Conservation (phyloP, 2,113 vertebrate species). For the Campylomormyrus tamandua region DNA sequence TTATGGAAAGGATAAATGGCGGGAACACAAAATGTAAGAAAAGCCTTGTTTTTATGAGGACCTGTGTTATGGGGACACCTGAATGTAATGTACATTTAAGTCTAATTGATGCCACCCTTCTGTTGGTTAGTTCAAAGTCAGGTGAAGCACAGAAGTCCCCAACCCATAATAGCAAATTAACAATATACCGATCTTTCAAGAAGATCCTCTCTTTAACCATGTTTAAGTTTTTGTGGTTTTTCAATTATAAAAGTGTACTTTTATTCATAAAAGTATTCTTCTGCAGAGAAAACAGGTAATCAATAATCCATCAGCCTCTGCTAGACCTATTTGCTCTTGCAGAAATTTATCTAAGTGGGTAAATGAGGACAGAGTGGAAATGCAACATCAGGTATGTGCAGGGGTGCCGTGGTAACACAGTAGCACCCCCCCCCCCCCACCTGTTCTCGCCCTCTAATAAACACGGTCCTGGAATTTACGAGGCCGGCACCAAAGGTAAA, state of each 20-base stretch:
- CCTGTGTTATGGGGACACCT: not conserved
- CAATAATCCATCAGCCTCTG: constrained; percentile 45
- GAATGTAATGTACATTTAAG: not conserved
- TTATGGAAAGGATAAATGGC: not conserved
- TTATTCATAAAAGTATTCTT: not conserved
- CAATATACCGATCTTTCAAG: not conserved
- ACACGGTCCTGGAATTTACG: too few relatives aligned
- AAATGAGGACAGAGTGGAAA: constrained; percentile 39
- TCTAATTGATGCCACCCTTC: not conserved
- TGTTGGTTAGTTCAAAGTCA: not conserved
- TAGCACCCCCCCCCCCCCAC: too few relatives aligned
- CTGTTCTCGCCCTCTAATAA: too few relatives aligned
- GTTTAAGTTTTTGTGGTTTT: not conserved
- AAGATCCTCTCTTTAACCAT: not conserved
- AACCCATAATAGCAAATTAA: not conserved
- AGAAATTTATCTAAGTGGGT: constrained; percentile 54
- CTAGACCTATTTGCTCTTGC: constrained; percentile 44
- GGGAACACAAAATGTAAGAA: not conserved
- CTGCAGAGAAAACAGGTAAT: constrained; percentile 27
- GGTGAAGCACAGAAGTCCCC: not conserved
- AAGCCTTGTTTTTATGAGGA: not conserved
- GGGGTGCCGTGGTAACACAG: constrained; percentile 34
- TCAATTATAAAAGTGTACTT: not conserved
- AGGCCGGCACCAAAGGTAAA: too few relatives aligned
- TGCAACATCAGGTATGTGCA: constrained; percentile 33